Base-by-base conservation (phyloP, 1,140 invertebrate species). In the Pogonognathellus flavescens region DNA sequence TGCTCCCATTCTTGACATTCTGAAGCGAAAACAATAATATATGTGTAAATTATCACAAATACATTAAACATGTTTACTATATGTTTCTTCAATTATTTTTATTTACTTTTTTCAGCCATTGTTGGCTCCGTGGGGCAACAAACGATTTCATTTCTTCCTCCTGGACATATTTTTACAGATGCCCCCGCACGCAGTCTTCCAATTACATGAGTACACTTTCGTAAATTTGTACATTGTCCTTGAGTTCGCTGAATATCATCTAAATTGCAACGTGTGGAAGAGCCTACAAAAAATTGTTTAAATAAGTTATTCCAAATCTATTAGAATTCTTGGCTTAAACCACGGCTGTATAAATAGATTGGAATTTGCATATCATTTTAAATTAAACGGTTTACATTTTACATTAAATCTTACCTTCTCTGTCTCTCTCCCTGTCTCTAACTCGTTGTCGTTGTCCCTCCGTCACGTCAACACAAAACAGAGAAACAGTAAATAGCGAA, bases 1-100 rank as follows among this genome's bases (percentile, higher is more conserved):
- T 76, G 9, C n/a, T 72, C 16, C 82, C 85, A 88, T 82, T 87
- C 85, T 13, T 55, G 62, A 53, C 88, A 88, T 80, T 88, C 88
- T 88, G 60, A 5, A 84, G 72, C 2, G 41, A 13, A 53, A 76
- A 70, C 16, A n/a, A n/a, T n/a, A n/a, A n/a, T n/a, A n/a, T 25
- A 81, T 41, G 31, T 82, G 20, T 57, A 76, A 3, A n/a, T n/a
- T n/a, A n/a, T n/a, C n/a, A n/a, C n/a, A n/a, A n/a, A n/a, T n/a
- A n/a, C n/a, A n/a, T n/a, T n/a, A n/a, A n/a, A n/a, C n/a, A n/a
- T n/a, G n/a, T n/a, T n/a, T n/a, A n/a, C n/a, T n/a, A n/a, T n/a
- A n/a, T n/a, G 31, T 41, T 41, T 41, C 31, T 41, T 41, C 31
- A 41, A 6, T 41, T 41, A 6, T 41, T 41, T n/a, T 22, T 49